A percentile compares a stretch with the other conserved stretches of the same genome.
phyloP scores from a whole-genome alignment of 2,888 invertebrate species.

The Drosophila histrio region DNA sequence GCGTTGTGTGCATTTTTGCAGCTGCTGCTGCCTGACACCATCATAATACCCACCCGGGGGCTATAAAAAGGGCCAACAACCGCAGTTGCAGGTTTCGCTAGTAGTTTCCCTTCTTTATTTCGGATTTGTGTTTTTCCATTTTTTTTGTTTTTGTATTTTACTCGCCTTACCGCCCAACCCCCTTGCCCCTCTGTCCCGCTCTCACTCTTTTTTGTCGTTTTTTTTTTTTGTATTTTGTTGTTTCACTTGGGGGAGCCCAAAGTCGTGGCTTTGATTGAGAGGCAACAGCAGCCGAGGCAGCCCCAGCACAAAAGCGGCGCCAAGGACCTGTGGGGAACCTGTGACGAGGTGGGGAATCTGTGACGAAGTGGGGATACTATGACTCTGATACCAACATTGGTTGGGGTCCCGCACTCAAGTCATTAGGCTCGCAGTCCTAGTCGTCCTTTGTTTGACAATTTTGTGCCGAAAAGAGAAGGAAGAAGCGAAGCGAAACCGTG shows the following conservation, averaged over 20 bases:
- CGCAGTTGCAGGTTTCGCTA: conserved; percentile 50
- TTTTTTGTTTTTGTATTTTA: not conserved
- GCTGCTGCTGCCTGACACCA: conserved; percentile 56
- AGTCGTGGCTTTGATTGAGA: conserved; percentile 69
- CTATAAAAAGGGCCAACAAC: conserved; percentile 70
- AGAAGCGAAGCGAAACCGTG: conserved; percentile 18
- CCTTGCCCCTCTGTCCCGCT: not conserved
- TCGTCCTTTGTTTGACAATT: conserved; percentile 71
- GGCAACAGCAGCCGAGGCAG: conserved; percentile 44
- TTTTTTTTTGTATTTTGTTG: conserved; percentile 25
- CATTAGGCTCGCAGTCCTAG: conserved; percentile 60
- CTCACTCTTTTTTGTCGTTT: not conserved
- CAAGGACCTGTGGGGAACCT: conserved; percentile 31
- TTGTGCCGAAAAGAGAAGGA: conserved; percentile 38
- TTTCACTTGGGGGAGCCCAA: conserved; percentile 58
- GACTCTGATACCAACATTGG: conserved; percentile 32
- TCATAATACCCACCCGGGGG: conserved; percentile 50
- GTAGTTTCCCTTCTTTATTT: conserved; percentile 54
- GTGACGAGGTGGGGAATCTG: not conserved
- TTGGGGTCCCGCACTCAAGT: conserved; percentile 57
- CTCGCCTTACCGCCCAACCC: not conserved
- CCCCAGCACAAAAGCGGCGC: conserved; percentile 54
- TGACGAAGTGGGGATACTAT: conserved; percentile 24
- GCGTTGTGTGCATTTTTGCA: conserved; percentile 49
- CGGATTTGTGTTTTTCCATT: conserved; percentile 5